phyloP scores from a whole-genome alignment of 2,888 invertebrate genomes.

The Rhyacophila evoluta region DNA sequence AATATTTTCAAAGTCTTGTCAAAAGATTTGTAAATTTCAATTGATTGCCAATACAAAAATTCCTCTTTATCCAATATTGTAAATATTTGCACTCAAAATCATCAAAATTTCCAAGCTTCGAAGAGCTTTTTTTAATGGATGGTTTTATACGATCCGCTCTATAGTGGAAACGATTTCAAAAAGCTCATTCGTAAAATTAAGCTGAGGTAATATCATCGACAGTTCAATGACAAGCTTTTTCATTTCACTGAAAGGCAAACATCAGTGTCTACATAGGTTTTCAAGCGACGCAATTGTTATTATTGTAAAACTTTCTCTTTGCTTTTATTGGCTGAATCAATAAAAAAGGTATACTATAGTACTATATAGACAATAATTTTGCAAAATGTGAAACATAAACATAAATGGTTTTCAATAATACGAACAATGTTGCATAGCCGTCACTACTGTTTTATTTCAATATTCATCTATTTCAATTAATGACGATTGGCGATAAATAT shows the following conservation, averaged over 20 bases:
- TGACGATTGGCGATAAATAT: too few relatives aligned
- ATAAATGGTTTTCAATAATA: too few relatives aligned
- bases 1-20: neutral
- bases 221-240: slow-evolving; percentile 29
- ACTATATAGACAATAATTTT: too few relatives aligned
- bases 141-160: neutral
- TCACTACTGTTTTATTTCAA: too few relatives aligned
- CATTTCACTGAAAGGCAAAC: slow-evolving; percentile 37
- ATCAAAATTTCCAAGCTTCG: neutral
- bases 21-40: neutral
- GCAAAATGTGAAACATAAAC: too few relatives aligned
- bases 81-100: neutral
- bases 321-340: neutral
- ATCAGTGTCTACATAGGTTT: neutral
- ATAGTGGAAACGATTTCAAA: neutral
- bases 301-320: neutral
- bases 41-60: neutral
- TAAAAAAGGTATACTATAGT: neutral
- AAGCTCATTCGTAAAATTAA: neutral
- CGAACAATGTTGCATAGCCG: too few relatives aligned
- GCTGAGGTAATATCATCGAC: slow-evolving; percentile 6
- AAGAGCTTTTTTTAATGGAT: neutral
- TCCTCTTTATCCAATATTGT: neutral
- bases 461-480: too few relatives aligned
- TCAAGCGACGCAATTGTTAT: neutral